Evolutionary conservation across 2,113 vertebrate species (phyloP), one percentile per base, ranked within the genome.

Genomic region (Halcyon senegalensis): DNA sequence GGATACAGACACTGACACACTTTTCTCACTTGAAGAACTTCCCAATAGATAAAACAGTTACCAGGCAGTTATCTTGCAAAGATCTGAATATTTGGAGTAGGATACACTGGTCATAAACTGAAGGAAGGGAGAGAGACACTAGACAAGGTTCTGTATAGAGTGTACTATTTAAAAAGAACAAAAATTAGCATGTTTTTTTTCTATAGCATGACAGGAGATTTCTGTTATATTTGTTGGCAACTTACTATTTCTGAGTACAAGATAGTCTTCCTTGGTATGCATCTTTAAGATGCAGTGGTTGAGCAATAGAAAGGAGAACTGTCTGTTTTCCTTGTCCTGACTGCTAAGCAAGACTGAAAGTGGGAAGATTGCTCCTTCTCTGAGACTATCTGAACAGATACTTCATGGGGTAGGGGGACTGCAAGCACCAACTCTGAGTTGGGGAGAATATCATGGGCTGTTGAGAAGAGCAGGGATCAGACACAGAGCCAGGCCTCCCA

Each of bases 141-240:
- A 69, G 72, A 44, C 8, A 37, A 23, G 6, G 15, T 28, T 67
- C 27, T 58, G 4, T 41, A 31, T 2, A 82, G 16, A 89, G 12
- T 0, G 0, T n/a, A 15, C 19, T 62, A 7, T 27, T 84, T 89
- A 50, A 41, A 90, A 73, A 31, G 16, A 78, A 60, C 1, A 51
- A 56, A 93, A 93, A 25, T 2, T 1, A 33, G 3, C 11, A 24
- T 8, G 13, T 63, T 75, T 78, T 79, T 69, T 78, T 75, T 44
- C 28, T 60, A 16, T 30, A 20, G 17, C 75, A n/a, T 39, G 48
- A 35, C 11, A 39, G 33, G 12, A 64, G 16, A 11, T 48, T 94
- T 90, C 35, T 93, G 53, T 10, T 85, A 69, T 69, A 9, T 77
- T 76, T 87, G 16, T 41, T 80, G 37, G 9, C 24, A 53, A 4